Evolutionary conservation across 2,888 invertebrate species (phyloP), one percentile per base, ranked within the genome.

Genomic region (Drosophila conformis): DNA sequence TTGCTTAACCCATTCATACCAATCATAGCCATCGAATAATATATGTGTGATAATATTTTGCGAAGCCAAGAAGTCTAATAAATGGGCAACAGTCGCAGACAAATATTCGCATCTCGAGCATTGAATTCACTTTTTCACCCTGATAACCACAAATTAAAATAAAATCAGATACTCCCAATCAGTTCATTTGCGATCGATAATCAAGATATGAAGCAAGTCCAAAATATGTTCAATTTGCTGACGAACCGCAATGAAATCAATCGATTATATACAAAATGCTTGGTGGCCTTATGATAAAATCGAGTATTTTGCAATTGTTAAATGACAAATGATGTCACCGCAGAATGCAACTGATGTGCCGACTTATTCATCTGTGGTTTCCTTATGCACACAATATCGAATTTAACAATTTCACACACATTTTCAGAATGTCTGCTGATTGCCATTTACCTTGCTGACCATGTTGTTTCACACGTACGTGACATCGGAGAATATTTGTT

Each of bases 1-100:
- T 49, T 38, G 42, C 31, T 31, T 31, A 49, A 54, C 54, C 40
- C 40, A 42, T 51, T 56, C 31, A 25, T 6, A 18, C 25, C 11
- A 11, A 25, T n/a, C 27, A 13, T 1, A 21, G 18, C 11, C 25
- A 21, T 38, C 18, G 15, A 21, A 6, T n/a, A 33, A 33, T 11
- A 33, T 33, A 33, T 33, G 10, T 11, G 10, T 33, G 0, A 33
- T 4, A 33, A n/a, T 40, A n/a, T n/a, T 40, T n/a, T 2, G n/a
- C n/a, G 11, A n/a, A 2, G 42, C 8, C n/a, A 5, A 10, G 4
- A 10, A n/a, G 4, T 21, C 7, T 2, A 46, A 6, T 1, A 15
- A 4, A 15, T 46, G 4, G 4, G 4, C 8, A 46, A 25, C 46
- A 7, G 21, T 25, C 2, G 21, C 7, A 21, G 21, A 1, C 46